Conservation (phyloP, 2,888 invertebrate species). For the Mesorhabditis spiculigera region DNA sequence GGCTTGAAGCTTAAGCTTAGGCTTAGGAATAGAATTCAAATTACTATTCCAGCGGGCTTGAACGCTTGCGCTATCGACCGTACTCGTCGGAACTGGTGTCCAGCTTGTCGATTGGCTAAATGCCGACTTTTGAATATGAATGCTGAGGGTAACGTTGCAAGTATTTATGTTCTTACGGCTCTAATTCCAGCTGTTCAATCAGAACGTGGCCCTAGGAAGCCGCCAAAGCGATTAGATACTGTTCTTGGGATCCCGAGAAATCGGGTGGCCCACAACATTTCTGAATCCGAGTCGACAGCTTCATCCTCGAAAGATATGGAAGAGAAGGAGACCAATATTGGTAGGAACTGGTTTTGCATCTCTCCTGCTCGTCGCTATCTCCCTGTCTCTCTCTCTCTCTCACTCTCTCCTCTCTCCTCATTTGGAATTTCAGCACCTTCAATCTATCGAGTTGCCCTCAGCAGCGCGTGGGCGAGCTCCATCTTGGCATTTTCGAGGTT, state of each 20-base stretch:
- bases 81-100: constrained; percentile 81
- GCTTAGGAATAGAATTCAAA: not conserved
- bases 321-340: no score
- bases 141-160: constrained; percentile 66
- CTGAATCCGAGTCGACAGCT: no score
- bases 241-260: no score
- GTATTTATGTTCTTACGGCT: not conserved
- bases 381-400: no score
- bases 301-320: no score
- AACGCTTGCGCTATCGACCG: constrained; percentile 77
- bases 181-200: constrained; percentile 73
- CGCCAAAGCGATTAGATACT: not conserved
- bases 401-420: not conserved
- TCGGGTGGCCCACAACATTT: no score
- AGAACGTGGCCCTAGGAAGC: constrained; percentile 73
- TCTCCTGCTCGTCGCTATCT: no score
- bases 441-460: not conserved
- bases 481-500: not conserved
- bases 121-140: constrained; percentile 79
- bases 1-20: not conserved
- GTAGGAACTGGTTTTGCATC: no score
- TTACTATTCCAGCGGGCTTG: constrained; percentile 67
- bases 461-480: not conserved
- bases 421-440: not conserved
- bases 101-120: constrained; percentile 75